These are phyloP conservation scores for Anarhynchus alexandrinus DNA, from an alignment of 2,113 vertebrate species.

Conservation along the genomic window DNA sequence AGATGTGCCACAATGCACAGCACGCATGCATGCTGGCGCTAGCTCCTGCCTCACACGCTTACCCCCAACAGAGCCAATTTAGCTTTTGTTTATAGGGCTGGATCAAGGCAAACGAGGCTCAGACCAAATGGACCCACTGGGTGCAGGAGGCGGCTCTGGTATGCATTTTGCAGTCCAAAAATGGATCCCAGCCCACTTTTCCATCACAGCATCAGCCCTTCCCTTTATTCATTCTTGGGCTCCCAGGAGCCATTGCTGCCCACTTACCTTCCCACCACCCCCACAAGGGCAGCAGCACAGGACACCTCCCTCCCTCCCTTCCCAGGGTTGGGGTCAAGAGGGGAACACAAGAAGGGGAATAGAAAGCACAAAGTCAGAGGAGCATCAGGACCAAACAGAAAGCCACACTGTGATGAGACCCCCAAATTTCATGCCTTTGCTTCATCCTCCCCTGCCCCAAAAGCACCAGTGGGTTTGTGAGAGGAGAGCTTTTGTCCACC, in stretches of 20 bases:
- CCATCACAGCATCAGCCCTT: conserved; percentile 5
- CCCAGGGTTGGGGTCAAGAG: not conserved
- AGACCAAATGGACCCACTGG: not conserved
- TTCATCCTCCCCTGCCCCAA: not conserved
- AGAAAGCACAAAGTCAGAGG: not conserved
- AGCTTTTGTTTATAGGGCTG: not conserved
- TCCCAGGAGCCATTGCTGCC: not conserved
- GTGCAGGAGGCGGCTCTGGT: not conserved
- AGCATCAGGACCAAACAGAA: not conserved
- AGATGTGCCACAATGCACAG: not conserved
- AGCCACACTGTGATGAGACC: not conserved
- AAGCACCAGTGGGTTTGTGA: not conserved
- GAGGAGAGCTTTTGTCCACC: accelerated
- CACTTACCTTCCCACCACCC: not conserved
- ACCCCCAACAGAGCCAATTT: not conserved
- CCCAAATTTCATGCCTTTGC: not conserved
- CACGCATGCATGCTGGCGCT: accelerated
- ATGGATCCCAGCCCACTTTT: not conserved
- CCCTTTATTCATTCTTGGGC: not conserved
- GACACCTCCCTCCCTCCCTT: not conserved
- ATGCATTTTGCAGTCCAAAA: conserved; percentile 2
- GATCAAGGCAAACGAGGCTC: not conserved
- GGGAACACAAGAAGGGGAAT: not conserved
- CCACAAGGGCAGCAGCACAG: not conserved
- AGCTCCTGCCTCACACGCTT: not conserved